Percentiles rank a stretch among this genome's conserved stretches.
Evolutionary conservation across 2,888 invertebrate genomes (phyloP).

Genomic region (Meliscaeva auricollis): DNA sequence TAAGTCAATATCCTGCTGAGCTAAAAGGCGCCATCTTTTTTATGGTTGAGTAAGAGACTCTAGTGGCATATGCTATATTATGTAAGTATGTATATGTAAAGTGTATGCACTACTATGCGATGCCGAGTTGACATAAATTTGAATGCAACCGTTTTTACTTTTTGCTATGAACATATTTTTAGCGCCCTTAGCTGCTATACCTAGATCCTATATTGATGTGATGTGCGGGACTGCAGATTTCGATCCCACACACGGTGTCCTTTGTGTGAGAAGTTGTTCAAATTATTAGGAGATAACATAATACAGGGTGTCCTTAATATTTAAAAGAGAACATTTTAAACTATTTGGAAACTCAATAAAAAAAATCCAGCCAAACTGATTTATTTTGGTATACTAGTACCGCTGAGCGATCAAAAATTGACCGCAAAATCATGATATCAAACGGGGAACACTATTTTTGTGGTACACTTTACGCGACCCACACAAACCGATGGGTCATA

Average conservation of each 20-base stretch:
- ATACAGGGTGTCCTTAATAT: background rate
- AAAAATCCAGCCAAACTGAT: too few relatives aligned
- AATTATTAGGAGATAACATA: background rate
- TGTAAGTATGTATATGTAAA: background rate
- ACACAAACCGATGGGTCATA: too few relatives aligned
- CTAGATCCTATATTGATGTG: background rate
- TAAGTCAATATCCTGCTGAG: conserved; percentile 24
- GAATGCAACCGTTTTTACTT: conserved; percentile 4
- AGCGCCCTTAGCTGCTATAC: background rate
- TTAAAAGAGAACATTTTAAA: too few relatives aligned
- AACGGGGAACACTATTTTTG: too few relatives aligned
- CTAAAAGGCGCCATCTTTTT: conserved; percentile 14
- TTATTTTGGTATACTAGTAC: too few relatives aligned
- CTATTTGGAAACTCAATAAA: too few relatives aligned
- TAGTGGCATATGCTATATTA: background rate
- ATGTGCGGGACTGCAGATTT: conserved; percentile 1
- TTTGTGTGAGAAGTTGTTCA: background rate
- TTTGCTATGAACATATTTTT: conserved; percentile 4
- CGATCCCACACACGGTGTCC: background rate
- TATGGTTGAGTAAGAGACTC: background rate
- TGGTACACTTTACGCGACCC: too few relatives aligned
- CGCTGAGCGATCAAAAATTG: too few relatives aligned
- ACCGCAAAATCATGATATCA: too few relatives aligned
- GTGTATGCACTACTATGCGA: background rate
- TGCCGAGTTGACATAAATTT: conserved; percentile 7